A percentile compares a stretch with the other conserved stretches of the same genome.
phyloP scores from a whole-genome alignment of 1,140 invertebrate genomes.

The Heliconius hewitsoni region DNA sequence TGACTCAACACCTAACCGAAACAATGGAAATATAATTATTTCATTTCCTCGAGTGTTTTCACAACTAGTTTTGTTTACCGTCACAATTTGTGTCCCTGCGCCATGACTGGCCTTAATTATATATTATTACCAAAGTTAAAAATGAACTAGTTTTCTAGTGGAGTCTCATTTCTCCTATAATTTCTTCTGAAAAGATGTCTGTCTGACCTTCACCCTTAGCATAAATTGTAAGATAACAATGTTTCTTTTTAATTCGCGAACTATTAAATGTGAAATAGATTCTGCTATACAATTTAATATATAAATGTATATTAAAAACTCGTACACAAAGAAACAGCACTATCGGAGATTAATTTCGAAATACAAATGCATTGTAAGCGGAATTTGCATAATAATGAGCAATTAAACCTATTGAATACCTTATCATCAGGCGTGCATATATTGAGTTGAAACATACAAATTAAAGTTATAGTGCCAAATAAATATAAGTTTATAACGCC shows the following conservation, averaged over 20 bases:
- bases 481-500: neutral
- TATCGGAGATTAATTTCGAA: constrained; percentile 5
- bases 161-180: too few species aligned
- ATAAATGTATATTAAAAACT: neutral
- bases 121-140: neutral
- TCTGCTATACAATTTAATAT: neutral
- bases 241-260: neutral
- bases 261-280: neutral
- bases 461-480: too few species aligned
- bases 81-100: too few species aligned
- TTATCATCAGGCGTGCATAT: constrained; percentile 9
- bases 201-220: neutral
- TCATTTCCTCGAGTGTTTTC: too few species aligned
- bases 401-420: constrained; percentile 12
- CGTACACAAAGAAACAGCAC: neutral
- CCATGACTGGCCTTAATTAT: too few species aligned
- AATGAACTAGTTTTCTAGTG: too few species aligned
- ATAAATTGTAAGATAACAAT: neutral
- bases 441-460: neutral
- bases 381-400: constrained; percentile 19
- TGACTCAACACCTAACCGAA: too few species aligned
- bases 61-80: too few species aligned
- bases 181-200: too few species aligned
- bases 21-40: too few species aligned
- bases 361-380: constrained; percentile 11